These are phyloP conservation scores for Mesorhabditis sp. DNA, from an alignment of 2,888 invertebrate genomes.

Conservation along the genomic window DNA sequence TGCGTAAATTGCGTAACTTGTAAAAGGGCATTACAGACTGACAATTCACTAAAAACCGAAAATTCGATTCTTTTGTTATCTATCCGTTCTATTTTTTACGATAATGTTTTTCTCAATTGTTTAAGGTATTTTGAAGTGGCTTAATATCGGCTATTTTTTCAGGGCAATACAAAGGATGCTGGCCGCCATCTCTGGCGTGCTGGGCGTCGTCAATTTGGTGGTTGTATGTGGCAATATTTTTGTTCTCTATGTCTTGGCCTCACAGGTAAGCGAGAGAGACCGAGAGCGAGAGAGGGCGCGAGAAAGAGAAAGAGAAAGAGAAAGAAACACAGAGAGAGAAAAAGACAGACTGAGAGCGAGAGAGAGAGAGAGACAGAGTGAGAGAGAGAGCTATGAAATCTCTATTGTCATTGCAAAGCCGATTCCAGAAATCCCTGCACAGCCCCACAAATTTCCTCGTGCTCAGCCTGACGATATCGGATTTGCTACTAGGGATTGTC, in stretches of 20 bases:
- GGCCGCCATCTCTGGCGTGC: slow-evolving; percentile 26
- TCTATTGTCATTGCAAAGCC: neutral
- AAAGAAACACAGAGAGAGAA: too few species aligned
- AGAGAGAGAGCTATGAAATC: slow-evolving; percentile 10
- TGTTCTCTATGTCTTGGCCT: slow-evolving; percentile 51
- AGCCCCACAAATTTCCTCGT: slow-evolving; percentile 95
- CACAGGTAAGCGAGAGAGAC: slow-evolving; percentile 5
- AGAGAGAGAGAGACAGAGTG: too few species aligned
- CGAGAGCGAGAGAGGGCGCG: too few species aligned
- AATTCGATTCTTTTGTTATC: too few species aligned
- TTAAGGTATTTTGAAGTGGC: too few species aligned
- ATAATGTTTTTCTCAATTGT: too few species aligned
- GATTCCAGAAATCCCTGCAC: slow-evolving; percentile 65
- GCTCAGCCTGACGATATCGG: slow-evolving; percentile 89
- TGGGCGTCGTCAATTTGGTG: slow-evolving; percentile 46
- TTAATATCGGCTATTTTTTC: too few species aligned
- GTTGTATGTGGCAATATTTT: slow-evolving; percentile 55
- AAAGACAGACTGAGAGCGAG: neutral
- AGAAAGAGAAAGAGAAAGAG: too few species aligned
- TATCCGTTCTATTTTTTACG: too few species aligned
- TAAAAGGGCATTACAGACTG: too few species aligned
- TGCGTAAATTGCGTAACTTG: too few species aligned
- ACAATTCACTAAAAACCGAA: too few species aligned
- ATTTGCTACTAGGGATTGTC: slow-evolving; percentile 86
- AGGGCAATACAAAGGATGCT: slow-evolving; percentile 1